Evolutionary conservation across 2,113 vertebrate genomes (phyloP).

Genomic region (Ailuropoda melanoleuca): DNA sequence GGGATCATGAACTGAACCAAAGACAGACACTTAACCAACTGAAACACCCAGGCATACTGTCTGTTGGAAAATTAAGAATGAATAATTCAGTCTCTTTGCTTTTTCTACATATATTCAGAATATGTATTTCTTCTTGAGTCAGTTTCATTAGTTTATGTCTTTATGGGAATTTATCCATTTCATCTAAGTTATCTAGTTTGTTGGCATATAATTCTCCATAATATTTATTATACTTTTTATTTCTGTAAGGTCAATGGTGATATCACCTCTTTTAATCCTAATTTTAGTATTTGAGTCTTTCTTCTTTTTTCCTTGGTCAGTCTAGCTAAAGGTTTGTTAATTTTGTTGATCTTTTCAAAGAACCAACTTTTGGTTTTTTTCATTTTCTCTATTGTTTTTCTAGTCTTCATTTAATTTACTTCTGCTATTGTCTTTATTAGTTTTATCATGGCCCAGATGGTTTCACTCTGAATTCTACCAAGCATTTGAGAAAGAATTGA

Average conservation of each 20-base stretch:
- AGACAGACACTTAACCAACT: no score
- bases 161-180: neutral
- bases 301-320: neutral
- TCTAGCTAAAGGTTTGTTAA: neutral
- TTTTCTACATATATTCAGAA: neutral
- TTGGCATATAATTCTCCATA: neutral
- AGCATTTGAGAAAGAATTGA: neutral
- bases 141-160: neutral
- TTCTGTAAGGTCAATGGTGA: neutral
- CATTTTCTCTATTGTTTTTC: constrained; percentile 11
- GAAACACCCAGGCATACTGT: neutral
- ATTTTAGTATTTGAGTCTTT: constrained; percentile 12
- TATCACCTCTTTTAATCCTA: neutral
- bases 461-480: neutral
- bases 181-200: neutral
- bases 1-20: no score
- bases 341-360: constrained; percentile 36
- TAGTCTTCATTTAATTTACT: neutral
- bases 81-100: neutral
- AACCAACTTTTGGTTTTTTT: neutral
- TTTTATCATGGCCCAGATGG: neutral
- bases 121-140: neutral
- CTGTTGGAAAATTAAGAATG: neutral
- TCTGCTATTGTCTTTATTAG: neutral
- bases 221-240: neutral